Percentiles rank a stretch among this genome's conserved stretches.
Evolutionary conservation across 2,797 vertebrate species (phyloP).

Genomic region (Sebastes cheni): DNA sequence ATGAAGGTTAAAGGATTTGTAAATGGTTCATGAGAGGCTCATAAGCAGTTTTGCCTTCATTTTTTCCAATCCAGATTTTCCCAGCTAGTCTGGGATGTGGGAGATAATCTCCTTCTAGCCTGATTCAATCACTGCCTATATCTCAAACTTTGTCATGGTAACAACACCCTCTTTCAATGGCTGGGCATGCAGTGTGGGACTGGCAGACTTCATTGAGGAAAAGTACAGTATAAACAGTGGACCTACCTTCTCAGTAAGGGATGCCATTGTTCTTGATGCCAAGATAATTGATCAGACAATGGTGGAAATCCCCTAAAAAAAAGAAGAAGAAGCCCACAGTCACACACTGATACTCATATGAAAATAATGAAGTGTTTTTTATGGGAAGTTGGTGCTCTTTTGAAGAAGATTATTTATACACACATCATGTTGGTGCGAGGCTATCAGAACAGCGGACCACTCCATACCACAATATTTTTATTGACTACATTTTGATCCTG

Average conservation of each 20-base stretch:
- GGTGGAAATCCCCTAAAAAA: slow-evolving; percentile 43
- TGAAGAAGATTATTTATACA: no score
- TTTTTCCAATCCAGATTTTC: neutral
- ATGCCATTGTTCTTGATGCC: slow-evolving; percentile 63
- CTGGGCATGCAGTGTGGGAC: neutral
- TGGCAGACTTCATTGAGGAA: neutral
- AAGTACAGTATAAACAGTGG: neutral
- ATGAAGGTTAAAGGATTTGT: neutral
- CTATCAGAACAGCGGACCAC: no score
- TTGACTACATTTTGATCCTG: no score
- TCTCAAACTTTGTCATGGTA: neutral
- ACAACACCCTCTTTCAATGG: neutral
- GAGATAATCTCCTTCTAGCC: neutral
- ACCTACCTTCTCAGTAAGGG: slow-evolving; percentile 68
- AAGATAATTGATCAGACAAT: slow-evolving; percentile 48
- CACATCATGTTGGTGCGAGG: no score
- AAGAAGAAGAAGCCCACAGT: slow-evolving; percentile 7
- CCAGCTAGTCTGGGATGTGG: neutral
- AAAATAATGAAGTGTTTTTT: neutral
- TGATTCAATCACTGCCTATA: neutral
- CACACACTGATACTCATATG: slow-evolving; percentile 4
- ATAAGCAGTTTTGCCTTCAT: neutral
- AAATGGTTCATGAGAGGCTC: neutral
- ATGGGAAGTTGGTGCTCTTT: neutral
- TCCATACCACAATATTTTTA: no score